These are phyloP conservation scores for Coelinius sp. DNA, from an alignment of 2,888 invertebrate genomes.

Conservation along the genomic window DNA sequence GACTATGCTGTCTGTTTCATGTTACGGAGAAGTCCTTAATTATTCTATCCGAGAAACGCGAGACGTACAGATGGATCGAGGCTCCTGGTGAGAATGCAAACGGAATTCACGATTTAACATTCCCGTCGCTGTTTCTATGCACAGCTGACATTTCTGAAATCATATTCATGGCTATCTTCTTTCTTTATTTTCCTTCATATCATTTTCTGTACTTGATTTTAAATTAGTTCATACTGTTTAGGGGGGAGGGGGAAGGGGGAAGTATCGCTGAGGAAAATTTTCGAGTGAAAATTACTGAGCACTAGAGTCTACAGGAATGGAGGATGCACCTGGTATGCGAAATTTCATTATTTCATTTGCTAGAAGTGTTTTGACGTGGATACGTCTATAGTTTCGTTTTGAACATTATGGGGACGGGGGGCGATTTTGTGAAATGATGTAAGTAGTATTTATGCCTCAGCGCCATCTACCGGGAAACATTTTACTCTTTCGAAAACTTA, in stretches of 20 bases:
- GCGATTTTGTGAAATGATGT: too few relatives aligned
- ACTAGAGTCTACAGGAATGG: background rate
- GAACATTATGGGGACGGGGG: too few relatives aligned
- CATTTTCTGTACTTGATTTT: background rate
- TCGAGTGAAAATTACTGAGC: background rate
- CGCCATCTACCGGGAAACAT: too few relatives aligned
- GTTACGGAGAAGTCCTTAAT: constrained; percentile 39
- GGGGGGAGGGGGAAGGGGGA: background rate
- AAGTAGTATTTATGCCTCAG: too few relatives aligned
- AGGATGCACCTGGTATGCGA: background rate
- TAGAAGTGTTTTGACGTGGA: too few relatives aligned
- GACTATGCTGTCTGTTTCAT: constrained; percentile 35
- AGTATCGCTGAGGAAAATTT: background rate
- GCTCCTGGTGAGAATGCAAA: constrained; percentile 6
- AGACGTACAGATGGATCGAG: constrained; percentile 31
- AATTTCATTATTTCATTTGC: background rate
- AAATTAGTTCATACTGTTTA: background rate
- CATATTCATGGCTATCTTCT: constrained; percentile 26
- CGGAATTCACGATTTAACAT: constrained; percentile 25
- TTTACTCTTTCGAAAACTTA: too few relatives aligned
- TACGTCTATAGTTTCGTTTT: too few relatives aligned
- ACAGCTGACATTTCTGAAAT: constrained; percentile 19
- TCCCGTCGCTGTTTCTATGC: background rate
- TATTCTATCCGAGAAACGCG: constrained; percentile 32
- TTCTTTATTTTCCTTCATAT: constrained; percentile 31